Conservation (phyloP, 1,140 invertebrate species). For the Zaprionus nigranus region DNA sequence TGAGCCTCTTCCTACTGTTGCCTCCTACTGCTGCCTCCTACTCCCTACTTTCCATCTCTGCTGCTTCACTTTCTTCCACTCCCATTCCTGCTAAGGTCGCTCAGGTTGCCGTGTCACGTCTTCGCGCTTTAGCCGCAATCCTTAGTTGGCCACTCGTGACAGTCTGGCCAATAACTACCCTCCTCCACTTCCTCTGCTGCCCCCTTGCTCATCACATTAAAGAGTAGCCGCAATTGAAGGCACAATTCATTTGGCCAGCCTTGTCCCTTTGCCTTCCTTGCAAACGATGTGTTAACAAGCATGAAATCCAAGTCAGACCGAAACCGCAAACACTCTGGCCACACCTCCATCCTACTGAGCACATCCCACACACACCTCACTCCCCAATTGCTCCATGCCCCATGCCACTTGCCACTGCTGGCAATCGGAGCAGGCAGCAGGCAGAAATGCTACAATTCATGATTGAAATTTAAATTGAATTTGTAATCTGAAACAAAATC, state of each 20-base stretch:
- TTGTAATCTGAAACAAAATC: conserved; percentile 7
- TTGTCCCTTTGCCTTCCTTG: background rate
- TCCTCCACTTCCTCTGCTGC: background rate
- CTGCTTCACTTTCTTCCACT: too few species aligned
- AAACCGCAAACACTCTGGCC: background rate
- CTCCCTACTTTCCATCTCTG: too few species aligned
- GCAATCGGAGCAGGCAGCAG: background rate
- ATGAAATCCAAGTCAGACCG: conserved; percentile 1
- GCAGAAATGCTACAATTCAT: conserved; percentile 2
- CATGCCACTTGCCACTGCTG: too few species aligned
- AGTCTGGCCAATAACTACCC: background rate
- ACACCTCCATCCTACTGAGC: background rate
- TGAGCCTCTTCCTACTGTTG: too few species aligned
- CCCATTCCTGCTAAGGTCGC: too few species aligned
- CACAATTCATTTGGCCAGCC: conserved; percentile 1
- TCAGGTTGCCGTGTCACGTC: too few species aligned
- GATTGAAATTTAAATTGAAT: conserved; percentile 8
- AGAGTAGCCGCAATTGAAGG: background rate
- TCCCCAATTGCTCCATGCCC: too few species aligned
- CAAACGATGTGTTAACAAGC: conserved; percentile 3
- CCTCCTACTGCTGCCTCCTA: too few species aligned
- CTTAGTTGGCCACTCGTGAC: background rate
- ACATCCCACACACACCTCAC: too few species aligned
- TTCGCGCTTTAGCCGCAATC: too few species aligned
- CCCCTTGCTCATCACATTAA: background rate